Evolutionary conservation across 2,888 invertebrate genomes (phyloP).

Genomic region (Cephus spinipes): DNA sequence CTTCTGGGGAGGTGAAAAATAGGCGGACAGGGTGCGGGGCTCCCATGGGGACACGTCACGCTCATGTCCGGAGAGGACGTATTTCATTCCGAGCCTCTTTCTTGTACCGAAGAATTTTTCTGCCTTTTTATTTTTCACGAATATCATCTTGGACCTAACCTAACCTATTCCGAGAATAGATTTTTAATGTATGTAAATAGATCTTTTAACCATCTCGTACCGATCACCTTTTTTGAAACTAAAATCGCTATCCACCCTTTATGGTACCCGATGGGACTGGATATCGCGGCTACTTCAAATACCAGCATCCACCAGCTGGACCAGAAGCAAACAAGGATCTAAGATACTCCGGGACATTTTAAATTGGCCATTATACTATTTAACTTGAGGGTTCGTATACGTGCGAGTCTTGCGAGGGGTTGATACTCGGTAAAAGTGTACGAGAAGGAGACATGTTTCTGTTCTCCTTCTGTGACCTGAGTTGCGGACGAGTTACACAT

Average conservation of each 20-base stretch:
- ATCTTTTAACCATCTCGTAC: background rate
- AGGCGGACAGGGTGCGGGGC: constrained; percentile 27
- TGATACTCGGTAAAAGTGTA: background rate
- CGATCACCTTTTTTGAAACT: background rate
- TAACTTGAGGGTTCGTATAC: constrained; percentile 60
- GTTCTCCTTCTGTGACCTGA: constrained; percentile 1
- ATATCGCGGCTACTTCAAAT: background rate
- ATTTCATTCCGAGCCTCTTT: background rate
- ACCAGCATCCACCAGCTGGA: constrained; percentile 8
- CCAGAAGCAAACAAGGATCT: constrained; percentile 58
- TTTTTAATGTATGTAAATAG: background rate
- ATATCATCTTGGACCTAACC: background rate
- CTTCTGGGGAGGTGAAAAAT: constrained; percentile 49
- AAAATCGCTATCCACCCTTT: background rate
- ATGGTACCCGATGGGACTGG: background rate
- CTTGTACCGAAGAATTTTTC: background rate
- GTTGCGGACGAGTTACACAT: constrained; percentile 40
- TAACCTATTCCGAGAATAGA: background rate
- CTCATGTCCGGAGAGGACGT: constrained; percentile 10
- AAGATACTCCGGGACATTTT: constrained; percentile 64
- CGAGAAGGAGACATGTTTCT: background rate
- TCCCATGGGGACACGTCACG: constrained; percentile 18
- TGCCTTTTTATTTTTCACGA: background rate
- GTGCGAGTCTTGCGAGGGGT: background rate
- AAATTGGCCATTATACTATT: constrained; percentile 68